Conservation (phyloP, 2,888 invertebrate species). For the Tenthredo notha region DNA sequence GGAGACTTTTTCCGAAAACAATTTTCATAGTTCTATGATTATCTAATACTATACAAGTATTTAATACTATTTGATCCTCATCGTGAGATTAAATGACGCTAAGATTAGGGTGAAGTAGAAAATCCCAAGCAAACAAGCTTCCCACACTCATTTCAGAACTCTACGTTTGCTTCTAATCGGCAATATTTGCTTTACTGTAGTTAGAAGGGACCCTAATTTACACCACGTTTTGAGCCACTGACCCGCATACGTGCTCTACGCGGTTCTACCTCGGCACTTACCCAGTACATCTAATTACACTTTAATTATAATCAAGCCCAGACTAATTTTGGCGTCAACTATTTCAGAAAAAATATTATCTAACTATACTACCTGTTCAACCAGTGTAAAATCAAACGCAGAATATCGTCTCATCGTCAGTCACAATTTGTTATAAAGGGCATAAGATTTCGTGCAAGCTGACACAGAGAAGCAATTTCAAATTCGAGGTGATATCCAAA, state of each 20-base stretch:
- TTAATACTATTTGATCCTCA: background rate
- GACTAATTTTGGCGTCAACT: conserved; percentile 10
- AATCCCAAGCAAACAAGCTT: background rate
- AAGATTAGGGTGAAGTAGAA: background rate
- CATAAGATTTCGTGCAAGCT: background rate
- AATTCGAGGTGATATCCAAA: background rate
- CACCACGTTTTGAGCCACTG: conserved; percentile 33
- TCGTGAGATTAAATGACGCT: background rate
- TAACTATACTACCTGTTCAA: background rate
- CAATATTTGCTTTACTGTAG: conserved; percentile 38
- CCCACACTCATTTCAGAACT: background rate
- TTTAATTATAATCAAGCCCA: conserved; percentile 30
- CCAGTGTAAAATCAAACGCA: background rate
- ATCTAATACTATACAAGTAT: background rate
- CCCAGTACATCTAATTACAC: conserved; percentile 28
- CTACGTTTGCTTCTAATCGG: conserved; percentile 19
- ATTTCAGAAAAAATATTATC: conserved; percentile 11
- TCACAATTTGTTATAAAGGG: background rate
- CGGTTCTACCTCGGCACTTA: conserved; percentile 20
- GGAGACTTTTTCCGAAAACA: background rate
- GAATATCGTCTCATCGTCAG: background rate
- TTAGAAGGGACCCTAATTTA: conserved; percentile 38
- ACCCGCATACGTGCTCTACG: conserved; percentile 33
- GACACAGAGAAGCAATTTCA: background rate
- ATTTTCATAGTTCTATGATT: background rate